A percentile compares a stretch with the other conserved stretches of the same genome.
These are phyloP conservation scores for Neopelma chrysocephalum DNA, from an alignment of 2,797 vertebrate genomes.

Conservation along the genomic window DNA sequence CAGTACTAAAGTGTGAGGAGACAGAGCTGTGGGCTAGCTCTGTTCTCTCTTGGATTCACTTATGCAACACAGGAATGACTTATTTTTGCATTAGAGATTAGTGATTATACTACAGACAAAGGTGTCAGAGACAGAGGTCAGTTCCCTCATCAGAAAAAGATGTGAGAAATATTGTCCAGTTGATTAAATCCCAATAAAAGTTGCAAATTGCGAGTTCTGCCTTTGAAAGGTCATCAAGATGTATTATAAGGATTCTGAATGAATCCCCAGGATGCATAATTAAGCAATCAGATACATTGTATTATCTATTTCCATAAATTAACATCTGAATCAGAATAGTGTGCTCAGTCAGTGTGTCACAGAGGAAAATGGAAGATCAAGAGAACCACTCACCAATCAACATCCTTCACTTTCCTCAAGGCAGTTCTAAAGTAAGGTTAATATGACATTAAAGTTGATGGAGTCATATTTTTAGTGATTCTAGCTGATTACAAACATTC, in stretches of 20 bases:
- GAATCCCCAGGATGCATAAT: slow-evolving; percentile 48
- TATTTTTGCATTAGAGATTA: background rate
- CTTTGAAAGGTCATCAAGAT: slow-evolving; percentile 51
- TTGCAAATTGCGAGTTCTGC: background rate
- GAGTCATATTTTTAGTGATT: background rate
- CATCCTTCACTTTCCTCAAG: background rate
- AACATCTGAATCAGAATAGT: slow-evolving; percentile 41
- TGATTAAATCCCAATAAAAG: slow-evolving; percentile 53
- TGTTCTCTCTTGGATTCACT: background rate
- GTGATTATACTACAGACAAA: background rate
- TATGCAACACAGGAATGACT: background rate
- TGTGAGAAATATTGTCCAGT: slow-evolving; percentile 29
- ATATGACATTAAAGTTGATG: background rate
- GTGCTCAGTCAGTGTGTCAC: background rate
- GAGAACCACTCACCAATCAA: background rate
- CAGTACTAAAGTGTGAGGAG: background rate
- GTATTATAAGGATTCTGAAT: slow-evolving; percentile 26
- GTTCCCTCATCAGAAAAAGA: background rate
- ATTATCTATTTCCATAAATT: slow-evolving; percentile 59
- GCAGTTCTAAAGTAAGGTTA: background rate
- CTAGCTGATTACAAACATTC: background rate
- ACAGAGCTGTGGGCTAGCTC: background rate
- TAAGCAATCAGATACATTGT: slow-evolving; percentile 59
- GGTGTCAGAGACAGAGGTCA: background rate
- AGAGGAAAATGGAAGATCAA: slow-evolving; percentile 21